Base-by-base conservation (phyloP, 2,888 invertebrate species). In the Amphiduros pacificus region DNA sequence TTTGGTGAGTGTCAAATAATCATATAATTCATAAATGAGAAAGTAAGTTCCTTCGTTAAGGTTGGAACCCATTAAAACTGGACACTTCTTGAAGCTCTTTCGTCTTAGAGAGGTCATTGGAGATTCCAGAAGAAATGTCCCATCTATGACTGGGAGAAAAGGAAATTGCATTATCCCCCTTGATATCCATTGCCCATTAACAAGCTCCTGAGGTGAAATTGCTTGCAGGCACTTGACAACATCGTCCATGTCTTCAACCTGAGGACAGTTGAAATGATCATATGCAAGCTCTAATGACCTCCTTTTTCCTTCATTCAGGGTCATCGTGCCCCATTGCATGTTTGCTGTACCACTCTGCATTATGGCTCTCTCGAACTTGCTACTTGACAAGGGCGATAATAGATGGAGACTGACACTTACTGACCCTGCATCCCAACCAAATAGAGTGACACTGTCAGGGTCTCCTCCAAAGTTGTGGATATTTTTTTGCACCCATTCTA, bases 341-440 rank as follows among this genome's bases (percentile, higher is more conserved):
- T 93, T 93, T 0, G 95, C 92, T 26, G 92, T 89, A 2, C 95
- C 95, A 40, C 93, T 93, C 83, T 96, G 91, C 89, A 96, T 89
- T 72, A 96, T 94, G 3, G 94, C 97, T 81, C 95, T 88, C 50
- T 77, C 70, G 68, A 85, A 85, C 62, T 94, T 85, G 2, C 91
- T 91, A 70, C 89, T 87, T 70, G 94, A 94, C 48, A 91, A 90
- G 0, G 95, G 95, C 0, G 96, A 96, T 71, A 97, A 86, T 54
- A 87, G 74, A 74, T 86, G 86, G 49, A 85, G 78, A 31, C 92
- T 91, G 17, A 96, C 93, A 40, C 94, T 93, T 17, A 92, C 94
- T 0, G 94, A 94, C 2, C 97, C 96, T 28, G 96, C 95, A 64
- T 94, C 94, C 83, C 96, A 96, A n/a, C 96, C 96, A 81, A 96